A percentile compares a stretch with the other conserved stretches of the same genome.
phyloP scores from a whole-genome alignment of 2,113 vertebrate genomes.

The Puma concolor region DNA sequence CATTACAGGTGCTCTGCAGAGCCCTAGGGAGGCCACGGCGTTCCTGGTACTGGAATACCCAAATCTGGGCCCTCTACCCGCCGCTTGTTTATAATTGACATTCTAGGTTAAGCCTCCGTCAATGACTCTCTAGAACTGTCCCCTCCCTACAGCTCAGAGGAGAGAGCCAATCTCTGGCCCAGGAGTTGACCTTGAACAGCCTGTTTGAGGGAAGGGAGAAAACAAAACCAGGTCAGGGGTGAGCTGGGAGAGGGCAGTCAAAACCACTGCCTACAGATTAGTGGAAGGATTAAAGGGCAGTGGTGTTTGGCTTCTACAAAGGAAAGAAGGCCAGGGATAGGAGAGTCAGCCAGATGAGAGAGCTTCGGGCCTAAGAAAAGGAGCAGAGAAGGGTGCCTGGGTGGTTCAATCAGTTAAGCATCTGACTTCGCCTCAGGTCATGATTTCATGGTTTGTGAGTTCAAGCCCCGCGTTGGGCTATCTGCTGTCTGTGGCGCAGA shows the following conservation, averaged over 20 bases:
- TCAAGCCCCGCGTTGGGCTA: no score
- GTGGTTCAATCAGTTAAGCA: no score
- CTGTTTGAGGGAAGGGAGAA: slow-evolving; percentile 14
- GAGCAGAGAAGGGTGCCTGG: not conserved
- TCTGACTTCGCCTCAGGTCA: no score
- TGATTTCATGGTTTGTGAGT: no score
- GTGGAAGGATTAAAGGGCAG: not conserved
- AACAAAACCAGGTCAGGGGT: slow-evolving; percentile 49
- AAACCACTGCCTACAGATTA: not conserved
- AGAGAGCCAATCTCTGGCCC: slow-evolving; percentile 25
- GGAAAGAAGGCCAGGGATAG: not conserved
- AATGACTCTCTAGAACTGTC: not conserved
- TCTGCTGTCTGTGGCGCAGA: no score
- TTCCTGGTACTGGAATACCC: not conserved
- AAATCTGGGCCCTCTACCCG: not conserved
- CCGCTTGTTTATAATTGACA: not conserved
- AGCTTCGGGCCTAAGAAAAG: not conserved
- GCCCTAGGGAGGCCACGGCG: not conserved
- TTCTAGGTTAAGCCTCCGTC: slow-evolving; percentile 2
- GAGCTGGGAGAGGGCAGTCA: not conserved
- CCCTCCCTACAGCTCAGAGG: not conserved
- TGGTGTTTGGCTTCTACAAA: slow-evolving; percentile 30
- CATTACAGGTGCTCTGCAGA: not conserved
- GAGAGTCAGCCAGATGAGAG: not conserved
- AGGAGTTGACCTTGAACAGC: slow-evolving; percentile 5